Evolutionary conservation across 64 coral and sea anemone species (phyloP).

Genomic region (Montipora foliosa): DNA sequence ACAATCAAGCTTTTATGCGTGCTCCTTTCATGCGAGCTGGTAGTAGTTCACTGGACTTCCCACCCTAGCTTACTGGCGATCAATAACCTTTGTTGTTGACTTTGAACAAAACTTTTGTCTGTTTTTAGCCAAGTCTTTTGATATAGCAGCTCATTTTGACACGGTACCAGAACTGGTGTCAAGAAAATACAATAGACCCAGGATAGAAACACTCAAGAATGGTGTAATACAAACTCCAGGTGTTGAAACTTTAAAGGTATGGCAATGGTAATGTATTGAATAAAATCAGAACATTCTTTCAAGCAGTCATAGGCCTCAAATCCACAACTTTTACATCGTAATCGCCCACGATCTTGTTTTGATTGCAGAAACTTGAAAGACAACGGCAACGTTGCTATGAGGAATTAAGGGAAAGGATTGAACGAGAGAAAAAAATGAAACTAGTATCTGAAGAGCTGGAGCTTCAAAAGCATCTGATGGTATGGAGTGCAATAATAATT

Average conservation of each 20-base stretch:
- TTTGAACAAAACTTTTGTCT: background rate
- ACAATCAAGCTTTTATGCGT: too few species aligned
- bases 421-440: slow-evolving; percentile 84
- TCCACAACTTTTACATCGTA: background rate
- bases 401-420: slow-evolving; percentile 92
- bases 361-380: slow-evolving; percentile 78
- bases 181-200: slow-evolving; percentile 90
- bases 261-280: background rate
- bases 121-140: slow-evolving; percentile 78
- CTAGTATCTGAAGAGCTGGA: slow-evolving; percentile 64
- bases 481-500: slow-evolving; percentile 12
- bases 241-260: slow-evolving; percentile 71
- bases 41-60: too few species aligned
- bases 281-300: too few species aligned
- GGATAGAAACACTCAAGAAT: slow-evolving; percentile 69
- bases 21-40: too few species aligned
- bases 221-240: slow-evolving; percentile 17
- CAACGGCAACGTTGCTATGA: slow-evolving; percentile 78
- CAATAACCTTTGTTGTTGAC: too few species aligned
- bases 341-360: background rate
- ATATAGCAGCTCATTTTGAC: slow-evolving; percentile 80
- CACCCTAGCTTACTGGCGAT: too few species aligned
- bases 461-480: slow-evolving; percentile 95
- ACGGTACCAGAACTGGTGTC: slow-evolving; percentile 82
- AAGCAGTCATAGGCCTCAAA: too few species aligned